A percentile compares a stretch with the other conserved stretches of the same genome.
phyloP scores from a whole-genome alignment of 1,140 invertebrate genomes.

The Trachymyrmex cornetzi region DNA sequence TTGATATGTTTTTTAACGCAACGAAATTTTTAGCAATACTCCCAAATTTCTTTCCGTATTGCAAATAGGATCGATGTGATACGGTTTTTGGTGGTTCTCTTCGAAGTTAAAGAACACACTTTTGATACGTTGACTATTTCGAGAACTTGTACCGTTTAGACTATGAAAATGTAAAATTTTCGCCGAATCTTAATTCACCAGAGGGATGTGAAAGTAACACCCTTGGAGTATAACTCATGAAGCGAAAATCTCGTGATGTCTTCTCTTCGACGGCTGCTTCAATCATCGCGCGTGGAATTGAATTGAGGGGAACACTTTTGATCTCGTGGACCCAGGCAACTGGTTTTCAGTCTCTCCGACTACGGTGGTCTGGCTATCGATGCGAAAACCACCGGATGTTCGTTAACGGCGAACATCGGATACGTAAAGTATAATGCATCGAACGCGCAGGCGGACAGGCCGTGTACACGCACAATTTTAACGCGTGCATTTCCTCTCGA shows the following conservation, averaged over 20 bases:
- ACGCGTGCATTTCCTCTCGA: constrained; percentile 13
- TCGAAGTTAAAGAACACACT: not conserved
- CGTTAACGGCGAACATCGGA: not conserved
- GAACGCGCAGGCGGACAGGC: constrained; percentile 27
- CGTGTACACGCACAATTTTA: constrained; percentile 44
- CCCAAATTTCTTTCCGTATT: not conserved
- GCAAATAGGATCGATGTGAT: not conserved
- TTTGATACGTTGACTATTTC: constrained; percentile 49
- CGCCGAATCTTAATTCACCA: not conserved
- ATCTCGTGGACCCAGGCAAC: constrained; percentile 62
- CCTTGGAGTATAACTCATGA: not conserved
- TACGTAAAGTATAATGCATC: not conserved
- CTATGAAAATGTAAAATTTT: constrained; percentile 22
- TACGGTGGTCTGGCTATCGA: not conserved
- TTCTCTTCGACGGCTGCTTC: constrained; percentile 5
- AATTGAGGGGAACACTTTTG: not conserved
- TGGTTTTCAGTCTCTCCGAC: not conserved
- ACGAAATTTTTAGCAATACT: not conserved
- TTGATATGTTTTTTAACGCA: not conserved
- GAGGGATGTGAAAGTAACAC: not conserved
- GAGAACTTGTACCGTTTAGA: constrained; percentile 2
- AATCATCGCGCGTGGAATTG: not conserved
- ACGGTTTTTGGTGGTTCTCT: constrained; percentile 37
- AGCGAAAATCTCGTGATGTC: constrained; percentile 20
- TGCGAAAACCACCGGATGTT: not conserved